These are phyloP conservation scores for Calosoma granatense DNA, from an alignment of 1,140 invertebrate genomes.

Conservation along the genomic window DNA sequence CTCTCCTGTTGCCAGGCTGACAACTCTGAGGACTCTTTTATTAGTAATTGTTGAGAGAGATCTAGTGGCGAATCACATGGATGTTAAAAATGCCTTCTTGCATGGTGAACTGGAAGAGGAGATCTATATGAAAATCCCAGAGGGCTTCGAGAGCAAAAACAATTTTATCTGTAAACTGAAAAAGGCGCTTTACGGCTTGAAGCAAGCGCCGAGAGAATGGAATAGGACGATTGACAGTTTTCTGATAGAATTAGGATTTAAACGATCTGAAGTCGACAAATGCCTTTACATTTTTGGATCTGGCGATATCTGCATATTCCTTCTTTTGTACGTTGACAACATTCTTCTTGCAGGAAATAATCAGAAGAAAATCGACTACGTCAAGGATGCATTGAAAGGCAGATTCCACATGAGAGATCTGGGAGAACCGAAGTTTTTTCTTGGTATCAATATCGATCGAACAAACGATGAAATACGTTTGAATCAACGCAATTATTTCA, in stretches of 20 bases:
- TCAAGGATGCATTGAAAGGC: not conserved
- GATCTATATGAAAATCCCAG: slow-evolving; percentile 31
- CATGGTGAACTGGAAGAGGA: slow-evolving; percentile 30
- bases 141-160: not conserved
- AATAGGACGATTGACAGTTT: not conserved
- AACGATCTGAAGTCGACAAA: not conserved
- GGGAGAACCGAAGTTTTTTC: not conserved
- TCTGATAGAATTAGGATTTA: not conserved
- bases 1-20: slow-evolving; percentile 26
- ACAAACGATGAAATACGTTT: not conserved
- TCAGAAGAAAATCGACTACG: not conserved
- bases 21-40: not conserved
- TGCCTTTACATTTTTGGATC: not conserved
- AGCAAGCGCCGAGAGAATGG: not conserved
- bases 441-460: not conserved
- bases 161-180: not conserved
- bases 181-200: not conserved
- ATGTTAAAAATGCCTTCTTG: slow-evolving; percentile 35
- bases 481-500: not conserved
- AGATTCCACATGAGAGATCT: not conserved
- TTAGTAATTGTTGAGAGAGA: not conserved
- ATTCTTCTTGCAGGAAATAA: not conserved
- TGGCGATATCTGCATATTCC: not conserved
- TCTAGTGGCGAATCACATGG: slow-evolving; percentile 27
- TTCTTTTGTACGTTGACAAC: not conserved